A percentile compares a stretch with the other conserved stretches of the same genome.
Evolutionary conservation across 2,797 vertebrate species (phyloP).

Genomic region (Taeniopygia guttata): DNA sequence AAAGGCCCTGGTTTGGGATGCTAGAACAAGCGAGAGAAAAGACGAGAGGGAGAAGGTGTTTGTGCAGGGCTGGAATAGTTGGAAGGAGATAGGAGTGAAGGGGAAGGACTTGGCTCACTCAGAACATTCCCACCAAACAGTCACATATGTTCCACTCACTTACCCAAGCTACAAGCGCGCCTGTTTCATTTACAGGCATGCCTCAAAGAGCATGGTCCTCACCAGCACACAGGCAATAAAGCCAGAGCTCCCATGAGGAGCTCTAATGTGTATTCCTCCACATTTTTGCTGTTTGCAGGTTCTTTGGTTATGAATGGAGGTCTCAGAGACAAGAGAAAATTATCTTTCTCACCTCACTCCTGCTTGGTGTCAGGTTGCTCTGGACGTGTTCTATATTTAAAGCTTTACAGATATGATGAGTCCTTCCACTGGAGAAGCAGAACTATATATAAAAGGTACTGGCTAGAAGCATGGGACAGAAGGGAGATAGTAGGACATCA

Average conservation of each 20-base stretch:
- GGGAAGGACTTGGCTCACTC: not conserved
- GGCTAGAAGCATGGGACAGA: not conserved
- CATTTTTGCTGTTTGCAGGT: not conserved
- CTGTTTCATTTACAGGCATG: slow-evolving; percentile 12
- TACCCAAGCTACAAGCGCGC: not conserved
- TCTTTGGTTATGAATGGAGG: not conserved
- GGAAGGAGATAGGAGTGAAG: not conserved
- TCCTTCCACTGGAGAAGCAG: not conserved
- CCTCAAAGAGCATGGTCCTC: slow-evolving; percentile 7
- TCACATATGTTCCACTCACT: not conserved
- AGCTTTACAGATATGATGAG: not conserved
- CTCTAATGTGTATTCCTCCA: not conserved
- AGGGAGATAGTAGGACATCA: not conserved
- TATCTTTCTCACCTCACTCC: not conserved
- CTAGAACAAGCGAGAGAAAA: slow-evolving; percentile 19
- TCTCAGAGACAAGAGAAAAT: slow-evolving; percentile 1
- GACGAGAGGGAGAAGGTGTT: slow-evolving; percentile 40
- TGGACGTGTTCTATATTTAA: slow-evolving; percentile 17
- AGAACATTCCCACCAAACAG: not conserved
- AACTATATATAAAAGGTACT: not conserved
- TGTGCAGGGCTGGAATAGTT: slow-evolving; percentile 9
- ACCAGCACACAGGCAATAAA: slow-evolving; percentile 27
- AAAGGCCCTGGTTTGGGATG: slow-evolving; percentile 64
- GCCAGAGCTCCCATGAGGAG: not conserved
- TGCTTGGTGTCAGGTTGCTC: not conserved